Evolutionary conservation across 2,797 vertebrate genomes (phyloP).

Genomic region (Aldrovandia affinis): DNA sequence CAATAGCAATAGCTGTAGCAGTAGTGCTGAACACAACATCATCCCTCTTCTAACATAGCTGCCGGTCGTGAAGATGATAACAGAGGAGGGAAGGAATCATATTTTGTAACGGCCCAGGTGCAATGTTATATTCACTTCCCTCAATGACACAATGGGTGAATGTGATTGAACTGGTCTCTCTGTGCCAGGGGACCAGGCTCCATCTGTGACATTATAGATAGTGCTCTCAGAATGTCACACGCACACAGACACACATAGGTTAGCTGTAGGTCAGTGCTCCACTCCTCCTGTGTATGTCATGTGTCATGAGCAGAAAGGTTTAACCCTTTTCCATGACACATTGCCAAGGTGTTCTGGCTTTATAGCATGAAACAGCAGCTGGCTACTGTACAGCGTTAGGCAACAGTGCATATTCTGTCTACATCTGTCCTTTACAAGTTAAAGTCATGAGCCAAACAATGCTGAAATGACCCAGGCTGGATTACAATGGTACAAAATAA

Average conservation of each 20-base stretch:
- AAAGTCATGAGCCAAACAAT: background rate
- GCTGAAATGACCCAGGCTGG: no score
- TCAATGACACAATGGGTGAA: constrained; percentile 26
- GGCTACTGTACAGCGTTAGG: background rate
- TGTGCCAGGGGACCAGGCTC: background rate
- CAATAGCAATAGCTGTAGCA: background rate
- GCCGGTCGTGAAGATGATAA: constrained; percentile 18
- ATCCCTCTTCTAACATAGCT: constrained; percentile 3
- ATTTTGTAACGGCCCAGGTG: constrained; percentile 8
- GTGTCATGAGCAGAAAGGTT: background rate
- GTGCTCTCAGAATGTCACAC: background rate
- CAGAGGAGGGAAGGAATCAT: background rate
- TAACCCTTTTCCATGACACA: background rate
- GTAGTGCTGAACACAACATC: background rate
- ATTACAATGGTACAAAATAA: no score
- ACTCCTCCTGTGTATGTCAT: background rate
- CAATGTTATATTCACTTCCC: constrained; percentile 10
- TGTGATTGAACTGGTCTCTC: constrained; percentile 24
- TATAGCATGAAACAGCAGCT: background rate
- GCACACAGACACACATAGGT: background rate
- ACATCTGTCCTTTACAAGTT: background rate
- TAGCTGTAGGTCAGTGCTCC: background rate
- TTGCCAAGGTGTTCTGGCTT: background rate
- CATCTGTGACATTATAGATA: constrained; percentile 17
- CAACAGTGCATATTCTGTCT: background rate